phyloP scores from a whole-genome alignment of 2,797 vertebrate genomes.

The Lerista edwardsae region DNA sequence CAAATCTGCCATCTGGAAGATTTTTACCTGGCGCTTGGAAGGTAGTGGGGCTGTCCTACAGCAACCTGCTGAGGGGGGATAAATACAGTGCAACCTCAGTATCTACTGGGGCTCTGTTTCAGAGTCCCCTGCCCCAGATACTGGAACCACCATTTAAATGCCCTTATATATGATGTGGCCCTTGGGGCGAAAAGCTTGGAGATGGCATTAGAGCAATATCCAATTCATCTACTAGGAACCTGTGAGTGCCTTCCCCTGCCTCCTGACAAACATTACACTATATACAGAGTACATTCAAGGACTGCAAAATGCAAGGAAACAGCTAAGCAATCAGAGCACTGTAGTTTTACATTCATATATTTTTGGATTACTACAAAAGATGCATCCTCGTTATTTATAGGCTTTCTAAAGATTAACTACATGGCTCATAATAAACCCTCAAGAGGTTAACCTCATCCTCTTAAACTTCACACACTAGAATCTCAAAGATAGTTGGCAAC shows the following conservation, averaged over 20 bases:
- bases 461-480: conserved; percentile 79
- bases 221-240: neutral
- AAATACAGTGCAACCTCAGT: too few species aligned
- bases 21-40: too few species aligned
- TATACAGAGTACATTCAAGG: conserved; percentile 49
- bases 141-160: too few species aligned
- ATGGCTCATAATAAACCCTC: conserved; percentile 76
- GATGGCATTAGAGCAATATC: too few species aligned
- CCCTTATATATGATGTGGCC: too few species aligned
- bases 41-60: too few species aligned
- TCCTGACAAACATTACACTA: conserved; percentile 34
- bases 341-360: conserved; percentile 61
- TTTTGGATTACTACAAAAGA: conserved; percentile 75
- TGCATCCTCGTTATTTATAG: conserved; percentile 76
- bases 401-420: conserved; percentile 79
- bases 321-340: conserved; percentile 45
- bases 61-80: too few species aligned
- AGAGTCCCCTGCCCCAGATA: too few species aligned
- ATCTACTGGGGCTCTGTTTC: too few species aligned
- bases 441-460: conserved; percentile 81
- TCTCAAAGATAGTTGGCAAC: conserved; percentile 75
- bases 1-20: too few species aligned
- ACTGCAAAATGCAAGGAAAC: conserved; percentile 33
- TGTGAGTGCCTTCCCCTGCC: neutral
- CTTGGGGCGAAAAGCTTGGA: too few species aligned